Base-by-base conservation (phyloP, 35 echinoderm and acorn worm species). In the Stichopus chloronotus region DNA sequence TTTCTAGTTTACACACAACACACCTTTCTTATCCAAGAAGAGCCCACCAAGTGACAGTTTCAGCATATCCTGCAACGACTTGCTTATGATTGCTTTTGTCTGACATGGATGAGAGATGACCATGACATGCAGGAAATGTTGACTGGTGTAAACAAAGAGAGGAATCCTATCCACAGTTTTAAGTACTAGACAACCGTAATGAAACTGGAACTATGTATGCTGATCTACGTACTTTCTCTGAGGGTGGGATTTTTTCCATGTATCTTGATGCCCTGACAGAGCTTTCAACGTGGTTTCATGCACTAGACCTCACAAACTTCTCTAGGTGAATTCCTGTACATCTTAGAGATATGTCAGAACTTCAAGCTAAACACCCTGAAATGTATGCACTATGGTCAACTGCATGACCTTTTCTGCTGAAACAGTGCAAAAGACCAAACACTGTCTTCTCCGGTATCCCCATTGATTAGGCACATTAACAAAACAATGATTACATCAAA, bases 381-480 rank as follows among this genome's bases (percentile, higher is more conserved):
- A 71, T 72, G 30, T 43, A 43, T 3, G 30, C 30, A 43, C 30
- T 43, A 43, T 93, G 10, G 78, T 52, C 8, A 76, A 58, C 4
- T 30, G 88, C 76, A 78, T 95, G 53, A 93, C n/a, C 6, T 52
- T 7, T 22, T 78, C 92, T 7, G 76, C 94, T 5, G 94, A 94
- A n/a, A 79, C 78, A 2, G 80, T 96, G 4, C 72, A 96, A 8
- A 94, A 94, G 17, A 92, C 93, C 12, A 6, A 6, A 30, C 0
- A 59, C 52, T 4, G 56, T 43, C 4, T 94, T 96, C 84, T 96
- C 95, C 78, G 23, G 88, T 9, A 94, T 92, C 6, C 90, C 95
- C 2, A 92, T 96, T 80, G 93, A 96, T 57, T 90, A 96, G n/a
- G 78, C 56, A 60, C 94, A 93, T 83, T 88, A 96, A 61, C 95